Evolutionary conservation across 2,888 invertebrate species (phyloP), one percentile per base, ranked within the genome.

Genomic region (Pherbina coryleti): DNA sequence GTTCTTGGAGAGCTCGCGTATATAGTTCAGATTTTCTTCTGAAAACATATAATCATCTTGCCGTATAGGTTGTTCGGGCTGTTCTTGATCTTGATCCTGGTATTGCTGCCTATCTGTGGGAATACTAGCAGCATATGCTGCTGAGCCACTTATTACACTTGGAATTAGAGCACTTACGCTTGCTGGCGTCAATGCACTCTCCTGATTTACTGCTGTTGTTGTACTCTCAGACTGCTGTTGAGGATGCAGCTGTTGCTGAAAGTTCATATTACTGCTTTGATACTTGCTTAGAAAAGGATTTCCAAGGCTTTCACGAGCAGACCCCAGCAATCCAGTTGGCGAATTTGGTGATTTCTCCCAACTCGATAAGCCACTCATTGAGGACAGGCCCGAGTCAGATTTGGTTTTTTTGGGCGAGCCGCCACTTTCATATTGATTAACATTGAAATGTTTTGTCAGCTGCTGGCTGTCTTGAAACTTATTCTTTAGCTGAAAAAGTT

Each of bases 361-460:
- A 86, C 95, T 95, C 14, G 95, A 95, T 93, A 96, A 95, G 5
- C 96, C 95, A 85, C 95, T 96, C 94, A 96, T 94, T 7, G 96
- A 96, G 0, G 96, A 96, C 72, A 96, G 90, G 0, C 96, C 96
- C 0, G 96, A 96, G 88, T 96, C 96, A 0, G 96, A 96, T 88
- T 96, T 96, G 1, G 95, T 84, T 75, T 86, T 87, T 57, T 86
- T 86, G 5, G 86, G 74, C 0, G 81, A 79, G 57, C 60, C 51
- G 2, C 71, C 8, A 22, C 9, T 53, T 22, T 28, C 69, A 34
- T 14, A 57, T 72, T 14, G 73, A 73, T 5, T 79, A 69, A 9
- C 76, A 78, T 60, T 80, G 75, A 11, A 70, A 75, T n/a, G 87
- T 84, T 8, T 44, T 44, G 44, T 44, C 34, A 37, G 8, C 79